Evolutionary conservation across 2,888 invertebrate species (phyloP), one percentile per base, ranked within the genome.

Genomic region (Lasioglossum calceatum): DNA sequence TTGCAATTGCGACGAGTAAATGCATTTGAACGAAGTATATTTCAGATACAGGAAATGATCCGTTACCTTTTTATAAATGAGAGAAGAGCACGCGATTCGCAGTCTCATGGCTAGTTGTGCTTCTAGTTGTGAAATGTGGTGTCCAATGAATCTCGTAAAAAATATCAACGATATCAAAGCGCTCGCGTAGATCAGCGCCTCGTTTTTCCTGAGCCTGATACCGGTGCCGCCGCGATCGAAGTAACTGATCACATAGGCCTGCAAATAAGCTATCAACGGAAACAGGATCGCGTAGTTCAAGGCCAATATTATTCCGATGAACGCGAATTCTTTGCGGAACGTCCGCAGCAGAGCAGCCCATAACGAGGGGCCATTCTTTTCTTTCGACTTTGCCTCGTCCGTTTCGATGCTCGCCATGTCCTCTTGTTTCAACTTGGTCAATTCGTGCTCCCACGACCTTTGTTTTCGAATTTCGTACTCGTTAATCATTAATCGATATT

Each of bases 21-120:
- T 23, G 8, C 2, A 23, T 5, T 61, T 1, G 14, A 0, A 12
- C 27, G 27, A 27, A 61, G 5, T 27, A 27, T 14, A 1, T 61
- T 61, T 27, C 12, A 14, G 1, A 16, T 27, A 14, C 1, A 27
- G 8, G 54, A 8, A 2, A 8, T 5, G 4, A 36, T 36, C 27
- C 36, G 27, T 71, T 94, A 98, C 97, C 96, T 97, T 97, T 93
- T 97, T 96, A 92, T 97, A 97, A 88, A 97, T 95, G 3, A 97
- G 94, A 0, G 97, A 96, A 90, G 97, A 97, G 85, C 97, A 96
- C 0, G 97, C 97, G 5, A 97, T 96, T 47, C 97, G 95, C 92
- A 97, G 95, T 88, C 96, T 95, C 96, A 97, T 97, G 19, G 97
- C 97, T 79, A 96, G 93, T 79, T 96, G 91, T 16, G 95, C 92